These are phyloP conservation scores for Scaptomyza parva DNA, from an alignment of 2,888 invertebrate species.

Conservation along the genomic window DNA sequence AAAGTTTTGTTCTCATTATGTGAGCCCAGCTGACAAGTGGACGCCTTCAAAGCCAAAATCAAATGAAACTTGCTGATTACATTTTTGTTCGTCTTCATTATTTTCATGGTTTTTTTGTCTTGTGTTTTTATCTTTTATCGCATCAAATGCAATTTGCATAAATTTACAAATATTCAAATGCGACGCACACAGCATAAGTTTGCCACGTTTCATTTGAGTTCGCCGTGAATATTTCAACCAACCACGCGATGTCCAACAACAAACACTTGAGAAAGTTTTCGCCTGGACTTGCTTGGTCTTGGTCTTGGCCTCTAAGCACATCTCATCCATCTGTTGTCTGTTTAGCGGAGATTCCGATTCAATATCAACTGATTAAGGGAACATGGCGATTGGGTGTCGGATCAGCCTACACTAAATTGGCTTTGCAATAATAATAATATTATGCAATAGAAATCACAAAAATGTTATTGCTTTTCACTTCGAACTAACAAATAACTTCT, in stretches of 20 bases:
- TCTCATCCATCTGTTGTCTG: slow-evolving; percentile 25
- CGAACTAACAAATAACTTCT: too few species aligned
- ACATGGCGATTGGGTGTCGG: neutral
- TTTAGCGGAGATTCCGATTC: slow-evolving; percentile 5
- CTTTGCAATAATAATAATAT: neutral
- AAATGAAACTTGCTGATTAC: slow-evolving; percentile 63
- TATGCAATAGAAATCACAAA: neutral
- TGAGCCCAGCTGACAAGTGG: slow-evolving; percentile 53
- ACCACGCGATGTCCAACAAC: slow-evolving; percentile 25
- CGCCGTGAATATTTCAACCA: neutral
- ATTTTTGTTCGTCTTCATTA: slow-evolving; percentile 19
- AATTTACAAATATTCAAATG: slow-evolving; percentile 59
- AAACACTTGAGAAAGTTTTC: slow-evolving; percentile 22
- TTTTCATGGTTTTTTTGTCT: neutral
- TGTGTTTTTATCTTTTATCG: slow-evolving; percentile 38
- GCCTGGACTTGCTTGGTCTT: neutral
- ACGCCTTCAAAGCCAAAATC: slow-evolving; percentile 10
- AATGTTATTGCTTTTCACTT: neutral
- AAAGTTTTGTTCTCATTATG: slow-evolving; percentile 60
- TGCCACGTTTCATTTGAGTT: slow-evolving; percentile 4
- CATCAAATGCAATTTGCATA: slow-evolving; percentile 65
- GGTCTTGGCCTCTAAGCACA: slow-evolving; percentile 21
- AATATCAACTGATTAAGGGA: neutral
- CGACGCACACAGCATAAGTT: slow-evolving; percentile 23
- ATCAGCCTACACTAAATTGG: neutral